Percentiles rank a stretch among this genome's conserved stretches.
Conservation (phyloP, 2,113 vertebrate genomes). For the Oxyura jamaicensis region DNA sequence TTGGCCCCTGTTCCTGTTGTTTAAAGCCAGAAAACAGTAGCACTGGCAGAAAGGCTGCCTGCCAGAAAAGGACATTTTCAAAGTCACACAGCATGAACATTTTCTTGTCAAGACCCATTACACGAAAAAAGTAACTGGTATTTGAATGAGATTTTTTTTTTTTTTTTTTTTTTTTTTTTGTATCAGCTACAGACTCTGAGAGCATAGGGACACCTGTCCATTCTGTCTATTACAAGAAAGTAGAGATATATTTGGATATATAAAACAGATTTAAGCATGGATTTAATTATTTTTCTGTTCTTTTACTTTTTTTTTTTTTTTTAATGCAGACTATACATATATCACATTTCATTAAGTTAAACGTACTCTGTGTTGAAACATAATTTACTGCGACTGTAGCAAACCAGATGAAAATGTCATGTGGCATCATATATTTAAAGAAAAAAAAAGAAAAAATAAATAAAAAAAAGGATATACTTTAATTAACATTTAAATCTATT, state of each 20-base stretch:
- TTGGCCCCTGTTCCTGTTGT: slow-evolving; percentile 39
- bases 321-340: neutral
- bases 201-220: neutral
- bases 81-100: slow-evolving; percentile 62
- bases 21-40: slow-evolving; percentile 46
- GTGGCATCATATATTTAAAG: neutral
- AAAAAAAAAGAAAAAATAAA: neutral
- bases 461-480: neutral
- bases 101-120: slow-evolving; percentile 65
- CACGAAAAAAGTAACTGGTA: slow-evolving; percentile 53
- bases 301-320: neutral
- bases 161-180: too few species aligned
- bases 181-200: neutral
- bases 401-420: slow-evolving; percentile 36
- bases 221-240: neutral
- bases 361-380: neutral
- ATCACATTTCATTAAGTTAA: neutral
- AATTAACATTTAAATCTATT: neutral
- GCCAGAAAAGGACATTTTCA: slow-evolving; percentile 65
- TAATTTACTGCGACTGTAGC: slow-evolving; percentile 34
- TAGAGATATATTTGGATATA: neutral
- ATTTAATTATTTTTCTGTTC: neutral
- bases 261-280: neutral
- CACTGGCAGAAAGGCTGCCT: slow-evolving; percentile 27
- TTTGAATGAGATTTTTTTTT: slow-evolving; percentile 35